Conservation (phyloP, 2,888 invertebrate genomes). For the Aphidius colemani region DNA sequence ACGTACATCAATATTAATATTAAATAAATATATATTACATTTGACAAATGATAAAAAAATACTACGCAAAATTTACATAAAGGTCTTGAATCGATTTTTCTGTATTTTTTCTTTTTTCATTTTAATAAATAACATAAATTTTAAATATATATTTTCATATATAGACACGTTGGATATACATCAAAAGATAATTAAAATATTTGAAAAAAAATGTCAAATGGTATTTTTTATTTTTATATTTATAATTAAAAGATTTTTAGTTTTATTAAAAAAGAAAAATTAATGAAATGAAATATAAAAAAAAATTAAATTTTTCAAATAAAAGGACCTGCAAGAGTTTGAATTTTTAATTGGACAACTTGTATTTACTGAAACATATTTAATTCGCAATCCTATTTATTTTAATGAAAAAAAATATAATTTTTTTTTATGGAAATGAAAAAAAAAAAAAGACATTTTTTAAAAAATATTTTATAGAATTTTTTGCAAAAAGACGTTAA, state of each 20-base stretch:
- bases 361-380: background rate
- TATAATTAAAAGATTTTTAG: background rate
- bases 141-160: too few species aligned
- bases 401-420: too few species aligned
- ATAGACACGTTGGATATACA: too few species aligned
- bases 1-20: background rate
- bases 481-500: too few species aligned
- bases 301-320: background rate
- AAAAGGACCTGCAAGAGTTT: background rate
- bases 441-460: too few species aligned
- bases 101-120: too few species aligned
- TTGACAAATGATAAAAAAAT: background rate
- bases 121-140: too few species aligned
- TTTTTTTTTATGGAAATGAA: too few species aligned
- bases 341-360: slow-evolving; percentile 1
- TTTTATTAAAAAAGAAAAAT: background rate
- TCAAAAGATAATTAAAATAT: too few species aligned
- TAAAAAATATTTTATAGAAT: too few species aligned
- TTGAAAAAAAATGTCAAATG: background rate
- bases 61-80: too few species aligned
- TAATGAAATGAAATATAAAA: background rate
- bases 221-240: background rate
- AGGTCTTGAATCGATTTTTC: too few species aligned
- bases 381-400: background rate
- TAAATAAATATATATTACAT: background rate